phyloP scores from a whole-genome alignment of 2,797 vertebrate genomes.

The Poecile montanus region DNA sequence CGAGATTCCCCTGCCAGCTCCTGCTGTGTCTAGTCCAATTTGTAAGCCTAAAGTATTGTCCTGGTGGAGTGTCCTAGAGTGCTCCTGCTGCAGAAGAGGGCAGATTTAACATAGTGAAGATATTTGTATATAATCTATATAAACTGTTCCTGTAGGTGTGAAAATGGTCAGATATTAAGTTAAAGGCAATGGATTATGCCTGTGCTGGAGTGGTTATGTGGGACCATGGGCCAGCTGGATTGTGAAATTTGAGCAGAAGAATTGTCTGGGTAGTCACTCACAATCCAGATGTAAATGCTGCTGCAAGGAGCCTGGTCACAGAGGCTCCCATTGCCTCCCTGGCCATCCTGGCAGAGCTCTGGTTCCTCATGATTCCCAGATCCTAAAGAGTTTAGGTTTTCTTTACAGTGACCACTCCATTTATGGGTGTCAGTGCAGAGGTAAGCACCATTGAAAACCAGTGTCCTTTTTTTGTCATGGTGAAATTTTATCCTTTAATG shows the following conservation, averaged over 20 bases:
- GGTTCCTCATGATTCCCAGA: background rate
- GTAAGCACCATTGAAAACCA: background rate
- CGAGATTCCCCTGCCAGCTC: background rate
- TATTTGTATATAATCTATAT: background rate
- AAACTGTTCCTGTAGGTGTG: background rate
- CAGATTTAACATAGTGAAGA: background rate
- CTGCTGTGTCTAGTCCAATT: background rate
- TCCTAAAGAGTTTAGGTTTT: background rate
- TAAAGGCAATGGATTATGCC: background rate
- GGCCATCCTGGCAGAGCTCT: background rate
- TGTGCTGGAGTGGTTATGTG: background rate
- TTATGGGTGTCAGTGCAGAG: background rate
- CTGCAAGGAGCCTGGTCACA: background rate
- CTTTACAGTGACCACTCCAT: background rate
- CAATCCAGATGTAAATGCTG: background rate
- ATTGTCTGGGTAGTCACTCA: background rate
- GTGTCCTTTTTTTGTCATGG: background rate
- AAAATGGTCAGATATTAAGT: background rate
- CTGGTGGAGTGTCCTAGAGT: background rate
- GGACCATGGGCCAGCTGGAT: background rate
- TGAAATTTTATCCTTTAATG: background rate
- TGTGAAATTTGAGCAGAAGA: background rate
- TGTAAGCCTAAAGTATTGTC: background rate
- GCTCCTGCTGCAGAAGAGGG: background rate
- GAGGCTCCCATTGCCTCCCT: background rate